phyloP scores from a whole-genome alignment of 1,140 invertebrate species.

The Phymastichus coffea region DNA sequence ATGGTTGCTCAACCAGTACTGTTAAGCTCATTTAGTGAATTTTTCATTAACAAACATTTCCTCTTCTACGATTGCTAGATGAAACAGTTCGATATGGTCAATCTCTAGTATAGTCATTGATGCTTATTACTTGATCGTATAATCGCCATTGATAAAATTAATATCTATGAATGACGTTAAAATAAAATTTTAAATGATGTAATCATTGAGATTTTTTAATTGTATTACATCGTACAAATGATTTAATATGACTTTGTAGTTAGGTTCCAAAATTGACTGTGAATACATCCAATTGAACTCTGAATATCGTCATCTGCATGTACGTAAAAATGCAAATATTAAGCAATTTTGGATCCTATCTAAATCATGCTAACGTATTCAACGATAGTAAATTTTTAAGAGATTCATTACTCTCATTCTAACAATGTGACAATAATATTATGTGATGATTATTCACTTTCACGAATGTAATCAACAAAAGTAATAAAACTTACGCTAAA shows the following conservation, averaged over 20 bases:
- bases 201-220: too few relatives aligned
- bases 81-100: constrained; percentile 29
- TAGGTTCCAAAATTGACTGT: constrained; percentile 26
- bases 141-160: constrained; percentile 6
- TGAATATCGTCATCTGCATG: not conserved
- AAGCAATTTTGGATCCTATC: constrained; percentile 26
- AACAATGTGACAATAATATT: constrained; percentile 23
- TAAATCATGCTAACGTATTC: constrained; percentile 13
- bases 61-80: constrained; percentile 17
- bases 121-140: constrained; percentile 5
- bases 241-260: too few relatives aligned
- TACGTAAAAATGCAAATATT: constrained; percentile 15
- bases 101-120: constrained; percentile 21
- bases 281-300: constrained; percentile 7
- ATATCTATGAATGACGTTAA: not conserved
- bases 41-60: constrained; percentile 23
- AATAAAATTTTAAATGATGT: too few relatives aligned
- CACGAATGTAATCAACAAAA: constrained; percentile 19
- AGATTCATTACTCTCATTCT: constrained; percentile 23
- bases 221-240: too few relatives aligned
- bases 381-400: constrained; percentile 21
- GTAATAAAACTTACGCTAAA: constrained; percentile 24
- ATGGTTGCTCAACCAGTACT: constrained; percentile 26
- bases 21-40: constrained; percentile 23
- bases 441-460: constrained; percentile 21